Evolutionary conservation across 2,888 invertebrate genomes (phyloP), one percentile per base, ranked within the genome.

Genomic region (Caenorhabditis wallacei): DNA sequence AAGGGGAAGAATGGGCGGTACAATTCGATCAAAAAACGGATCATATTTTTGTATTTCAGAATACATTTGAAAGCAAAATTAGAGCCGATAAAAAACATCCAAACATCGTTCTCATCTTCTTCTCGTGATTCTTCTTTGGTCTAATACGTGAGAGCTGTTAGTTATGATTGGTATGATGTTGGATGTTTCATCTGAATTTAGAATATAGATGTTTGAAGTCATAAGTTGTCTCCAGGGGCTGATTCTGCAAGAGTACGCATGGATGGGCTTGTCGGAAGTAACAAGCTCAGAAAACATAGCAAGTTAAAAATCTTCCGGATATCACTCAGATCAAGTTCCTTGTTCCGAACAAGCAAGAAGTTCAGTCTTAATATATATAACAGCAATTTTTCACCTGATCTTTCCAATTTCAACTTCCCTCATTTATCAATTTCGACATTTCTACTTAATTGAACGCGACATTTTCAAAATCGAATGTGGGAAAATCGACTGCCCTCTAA

Each of bases 161-260:
- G 35, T 35, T 35, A 54, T 66, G 57, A 76, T 51, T 16, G 18
- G 2, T 24, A 20, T 69, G 76, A 69, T 76, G 53, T 76, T 76
- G 43, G 76, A 68, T 76, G 64, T 43, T n/a, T 11, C 30, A 5
- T 53, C 61, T 69, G 61, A 76, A 69, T 54, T 61, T 76, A 76
- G 68, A 76, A 76, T 76, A 64, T 66, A 57, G 75, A 75, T 75
- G 66, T 75, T 75, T 75, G 75, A 75, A 75, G 57, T 75, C 26
- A 18, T n/a, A 57, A 66, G 35, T 66, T 66, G 76, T 76, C 76
- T 76, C 76, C 57, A 26, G 68, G 68, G 76, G 68, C 59, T 53
- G 57, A 57, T 75, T 57, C 53, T 48, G 59, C 59, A 69, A 69
- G 43, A 51, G 68, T 76, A 53, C 76, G 68, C 68, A 48, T 69